These are phyloP conservation scores for Galago senegalensis DNA, from an alignment of 2,797 vertebrate genomes.

Conservation along the genomic window DNA sequence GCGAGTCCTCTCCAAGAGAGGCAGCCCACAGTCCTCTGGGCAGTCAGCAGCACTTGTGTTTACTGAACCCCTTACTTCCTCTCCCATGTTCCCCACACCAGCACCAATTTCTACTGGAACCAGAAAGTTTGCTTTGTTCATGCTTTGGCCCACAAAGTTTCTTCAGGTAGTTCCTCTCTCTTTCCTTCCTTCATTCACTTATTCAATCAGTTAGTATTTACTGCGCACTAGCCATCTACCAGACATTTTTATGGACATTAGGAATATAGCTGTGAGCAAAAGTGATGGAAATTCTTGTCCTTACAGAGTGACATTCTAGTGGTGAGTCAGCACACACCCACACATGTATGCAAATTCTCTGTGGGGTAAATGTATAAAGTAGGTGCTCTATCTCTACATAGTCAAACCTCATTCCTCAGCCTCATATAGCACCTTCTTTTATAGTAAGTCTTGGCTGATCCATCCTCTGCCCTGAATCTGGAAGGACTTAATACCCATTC, in stretches of 20 bases:
- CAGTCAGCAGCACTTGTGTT: not conserved
- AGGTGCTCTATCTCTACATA: not conserved
- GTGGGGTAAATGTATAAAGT: not conserved
- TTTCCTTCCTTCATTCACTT: not conserved
- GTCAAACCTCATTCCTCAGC: not conserved
- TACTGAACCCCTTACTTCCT: not conserved
- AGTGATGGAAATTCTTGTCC: not conserved
- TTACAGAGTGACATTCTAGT: not conserved
- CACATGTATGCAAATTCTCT: not conserved
- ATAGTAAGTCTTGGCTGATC: not conserved
- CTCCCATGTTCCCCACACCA: not conserved
- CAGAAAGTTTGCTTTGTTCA: not conserved
- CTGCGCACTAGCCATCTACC: not conserved
- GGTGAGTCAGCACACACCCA: not conserved
- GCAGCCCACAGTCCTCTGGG: not conserved
- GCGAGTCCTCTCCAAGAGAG: not conserved
- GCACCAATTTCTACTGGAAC: not conserved
- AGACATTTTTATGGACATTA: not conserved
- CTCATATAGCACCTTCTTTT: not conserved
- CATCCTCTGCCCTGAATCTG: not conserved
- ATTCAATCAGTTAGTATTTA: slow-evolving; percentile 32
- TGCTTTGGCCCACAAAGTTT: not conserved
- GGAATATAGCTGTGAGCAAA: not conserved
- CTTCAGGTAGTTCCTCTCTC: not conserved
- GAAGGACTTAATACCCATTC: not conserved